Evolutionary conservation across 2,888 invertebrate species (phyloP), one percentile per base, ranked within the genome.

Genomic region (Cephonodes hylas): DNA sequence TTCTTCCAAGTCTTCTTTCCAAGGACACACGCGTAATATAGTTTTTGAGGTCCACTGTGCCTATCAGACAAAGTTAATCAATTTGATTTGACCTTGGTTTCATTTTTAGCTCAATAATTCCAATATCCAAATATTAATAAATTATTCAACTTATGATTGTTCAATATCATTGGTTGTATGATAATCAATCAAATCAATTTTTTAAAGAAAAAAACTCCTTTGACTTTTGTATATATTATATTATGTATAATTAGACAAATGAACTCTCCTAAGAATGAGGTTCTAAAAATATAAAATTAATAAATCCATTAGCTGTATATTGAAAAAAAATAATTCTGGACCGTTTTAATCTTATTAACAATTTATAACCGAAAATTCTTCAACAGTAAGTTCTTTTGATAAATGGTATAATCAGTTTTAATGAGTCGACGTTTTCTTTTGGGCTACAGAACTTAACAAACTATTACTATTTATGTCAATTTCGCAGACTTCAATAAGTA

Each of bases 401-500:
- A 65, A 68, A 77, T 75, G 73, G 72, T 66, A 64, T 70, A 74
- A 73, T 67, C 75, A 68, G 68, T 75, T 79, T 73, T 80, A 80
- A 80, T 72, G 74, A 79, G 76, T 67, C 61, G 63, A 65, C 65
- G 66, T 72, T 77, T 78, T 75, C 78, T 78, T 78, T 77, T 66
- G 68, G 61, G 71, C 72, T 59, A 31, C 58, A 61, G 65, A 61
- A 67, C 67, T 61, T 53, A 64, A 63, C 63, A 31, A 67, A 63
- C 66, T 68, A 66, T 71, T 74, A 59, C 46, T 23, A 48, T 59
- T 38, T 10, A 59, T 23, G 46, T 61, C 61, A 42, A 62, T 68
- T 64, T 53, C 42, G 23, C 48, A 60, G 48, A 48, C 42, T 31
- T 20, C 20, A 53, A 53, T 53, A 48, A 53, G 48, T 60, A 60